These are phyloP conservation scores for Holothuria leucospilota DNA, from an alignment of 53 echinoderm and acorn worm species.

Conservation along the genomic window DNA sequence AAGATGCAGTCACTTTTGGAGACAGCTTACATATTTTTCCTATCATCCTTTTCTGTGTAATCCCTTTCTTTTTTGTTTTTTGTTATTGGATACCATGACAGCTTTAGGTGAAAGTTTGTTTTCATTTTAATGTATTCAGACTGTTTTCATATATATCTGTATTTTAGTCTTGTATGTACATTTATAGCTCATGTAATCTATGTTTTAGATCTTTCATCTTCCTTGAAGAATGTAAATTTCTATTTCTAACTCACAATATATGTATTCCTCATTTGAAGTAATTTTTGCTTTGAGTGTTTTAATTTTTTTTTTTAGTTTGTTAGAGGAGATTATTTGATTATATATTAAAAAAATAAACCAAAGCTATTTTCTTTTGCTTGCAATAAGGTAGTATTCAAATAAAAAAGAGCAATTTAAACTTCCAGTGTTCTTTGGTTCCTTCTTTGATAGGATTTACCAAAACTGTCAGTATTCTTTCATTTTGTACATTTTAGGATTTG, in stretches of 20 bases:
- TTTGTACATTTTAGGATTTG: too few relatives aligned
- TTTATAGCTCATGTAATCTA: not conserved
- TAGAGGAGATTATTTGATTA: not conserved
- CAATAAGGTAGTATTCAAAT: constrained; percentile 39
- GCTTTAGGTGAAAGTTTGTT: not conserved
- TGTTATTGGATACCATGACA: not conserved
- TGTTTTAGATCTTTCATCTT: constrained; percentile 18
- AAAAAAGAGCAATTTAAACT: not conserved
- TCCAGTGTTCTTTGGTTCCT: not conserved
- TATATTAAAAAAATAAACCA: constrained; percentile 20
- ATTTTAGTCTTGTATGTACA: too few relatives aligned
- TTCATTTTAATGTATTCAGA: not conserved
- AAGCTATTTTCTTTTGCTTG: constrained; percentile 9
- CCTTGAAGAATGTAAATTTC: not conserved
- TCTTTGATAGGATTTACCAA: too few relatives aligned
- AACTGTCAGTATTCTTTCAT: too few relatives aligned
- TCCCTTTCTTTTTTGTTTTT: not conserved
- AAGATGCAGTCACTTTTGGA: not conserved
- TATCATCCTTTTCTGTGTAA: not conserved
- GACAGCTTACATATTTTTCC: not conserved
- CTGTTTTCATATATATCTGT: not conserved
- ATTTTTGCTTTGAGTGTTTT: too few relatives aligned
- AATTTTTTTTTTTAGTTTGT: not conserved
- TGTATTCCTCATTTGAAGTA: too few relatives aligned
- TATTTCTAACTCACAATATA: not conserved